A percentile compares a stretch with the other conserved stretches of the same genome.
Evolutionary conservation across 2,113 vertebrate species (phyloP).

Genomic region (Eptatretus burgeri): DNA sequence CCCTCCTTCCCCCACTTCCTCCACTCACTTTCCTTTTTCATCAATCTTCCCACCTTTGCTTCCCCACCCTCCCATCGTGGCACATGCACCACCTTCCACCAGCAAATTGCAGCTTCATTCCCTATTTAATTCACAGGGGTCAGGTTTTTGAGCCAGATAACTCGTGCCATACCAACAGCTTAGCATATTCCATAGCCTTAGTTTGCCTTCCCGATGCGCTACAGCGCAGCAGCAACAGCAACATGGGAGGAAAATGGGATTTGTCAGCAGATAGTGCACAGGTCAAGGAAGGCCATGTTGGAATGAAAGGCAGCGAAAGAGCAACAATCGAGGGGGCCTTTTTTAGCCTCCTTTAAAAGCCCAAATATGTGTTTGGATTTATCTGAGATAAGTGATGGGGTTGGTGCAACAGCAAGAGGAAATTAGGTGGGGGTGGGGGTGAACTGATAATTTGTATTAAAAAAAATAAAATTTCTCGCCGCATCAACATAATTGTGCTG

Average conservation of each 20-base stretch:
- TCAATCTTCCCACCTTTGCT: neutral
- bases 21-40: neutral
- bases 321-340: neutral
- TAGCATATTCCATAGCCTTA: conserved; percentile 6
- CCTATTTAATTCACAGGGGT: conserved; percentile 4
- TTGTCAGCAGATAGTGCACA: neutral
- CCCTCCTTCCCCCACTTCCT: neutral
- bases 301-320: neutral
- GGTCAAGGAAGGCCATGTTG: conserved; percentile 4
- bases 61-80: neutral
- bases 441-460: too few species aligned
- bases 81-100: neutral
- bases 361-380: too few species aligned
- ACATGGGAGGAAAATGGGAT: neutral
- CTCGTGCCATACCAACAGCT: neutral
- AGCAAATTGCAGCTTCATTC: conserved; percentile 5
- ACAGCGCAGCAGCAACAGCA: neutral
- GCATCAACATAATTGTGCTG: too few species aligned
- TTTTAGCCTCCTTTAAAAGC: too few species aligned
- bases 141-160: conserved; percentile 5
- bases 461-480: too few species aligned
- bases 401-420: too few species aligned
- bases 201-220: neutral
- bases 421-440: too few species aligned
- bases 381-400: too few species aligned